Base-by-base conservation (phyloP, 2,113 vertebrate genomes). In the Ariopsis seemanni region DNA sequence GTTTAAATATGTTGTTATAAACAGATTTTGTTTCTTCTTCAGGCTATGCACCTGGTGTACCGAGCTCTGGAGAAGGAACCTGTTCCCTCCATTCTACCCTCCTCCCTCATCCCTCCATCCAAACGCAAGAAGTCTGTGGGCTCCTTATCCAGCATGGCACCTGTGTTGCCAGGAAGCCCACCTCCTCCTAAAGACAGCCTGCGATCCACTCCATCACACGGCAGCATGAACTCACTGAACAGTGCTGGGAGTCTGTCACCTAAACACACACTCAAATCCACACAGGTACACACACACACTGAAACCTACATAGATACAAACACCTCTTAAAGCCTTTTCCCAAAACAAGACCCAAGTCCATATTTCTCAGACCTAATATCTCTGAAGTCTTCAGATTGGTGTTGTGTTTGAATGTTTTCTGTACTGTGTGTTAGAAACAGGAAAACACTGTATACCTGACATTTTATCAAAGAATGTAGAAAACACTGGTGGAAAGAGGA, bases 21-120 rank as follows among this genome's bases (percentile, higher is more conserved):
- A 48, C 30, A 14, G 10, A 25, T 57, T 67, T 60, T 22, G 5
- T 83, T 52, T 86, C 7, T 57, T 80, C 90, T 86, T 27, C 90
- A 99, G 98, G 98, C 98, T 42, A 99, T 99, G 98, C 98, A 99
- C 92, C 95, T 99, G 92, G 98, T 99, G 84, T 99, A 99, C 92
- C 96, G 98, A 25, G 98, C 98, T 80, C 94, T 99, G 55, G 98
- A 99, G 94, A 99, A 99, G 91, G 98, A 99, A 91, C 97, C 98
- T 0, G 98, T 99, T 71, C 98, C 98, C 74, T 94, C 97, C 0
- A 90, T 96, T 34, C 93, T 99, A 83, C 97, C 98, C 27, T 94
- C 96, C 1, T 86, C 96, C 74, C 97, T 99, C 86, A 94, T 99
- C 88, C 98, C 98, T 0, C 97, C 95, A 5, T 96, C 96, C 10